phyloP scores from a whole-genome alignment of 1,140 invertebrate species.

The Leptinotarsa defecta region DNA sequence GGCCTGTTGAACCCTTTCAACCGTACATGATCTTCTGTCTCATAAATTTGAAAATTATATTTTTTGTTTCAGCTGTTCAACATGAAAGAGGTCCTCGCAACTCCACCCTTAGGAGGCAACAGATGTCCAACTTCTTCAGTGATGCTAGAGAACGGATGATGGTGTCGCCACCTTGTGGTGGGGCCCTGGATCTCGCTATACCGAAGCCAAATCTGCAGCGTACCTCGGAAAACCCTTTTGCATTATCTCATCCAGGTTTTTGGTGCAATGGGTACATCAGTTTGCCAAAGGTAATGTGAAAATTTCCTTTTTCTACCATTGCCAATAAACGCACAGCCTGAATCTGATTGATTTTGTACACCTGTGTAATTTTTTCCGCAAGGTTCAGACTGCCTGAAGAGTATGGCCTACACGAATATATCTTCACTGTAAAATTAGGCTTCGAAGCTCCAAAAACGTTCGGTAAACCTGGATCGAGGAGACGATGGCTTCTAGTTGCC shows the following conservation, averaged over 20 bases:
- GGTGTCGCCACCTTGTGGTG: slow-evolving; percentile 36
- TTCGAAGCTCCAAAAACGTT: too few relatives aligned
- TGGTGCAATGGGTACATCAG: slow-evolving; percentile 48
- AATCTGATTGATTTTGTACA: too few relatives aligned
- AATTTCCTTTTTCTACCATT: too few relatives aligned
- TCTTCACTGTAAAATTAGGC: too few relatives aligned
- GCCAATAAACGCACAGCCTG: too few relatives aligned
- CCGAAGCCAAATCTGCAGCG: slow-evolving; percentile 8
- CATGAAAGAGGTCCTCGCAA: slow-evolving; percentile 96
- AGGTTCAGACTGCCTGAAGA: too few relatives aligned
- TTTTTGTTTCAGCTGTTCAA: slow-evolving; percentile 80
- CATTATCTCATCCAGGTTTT: slow-evolving; percentile 43
- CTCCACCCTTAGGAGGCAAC: slow-evolving; percentile 84
- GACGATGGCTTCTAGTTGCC: too few relatives aligned
- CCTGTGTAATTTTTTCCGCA: too few relatives aligned
- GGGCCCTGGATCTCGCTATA: slow-evolving; percentile 29
- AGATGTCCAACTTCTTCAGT: slow-evolving; percentile 65
- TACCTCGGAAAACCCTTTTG: background rate
- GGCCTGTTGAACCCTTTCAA: too few relatives aligned
- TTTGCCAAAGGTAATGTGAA: slow-evolving; percentile 30
- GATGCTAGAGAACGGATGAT: slow-evolving; percentile 28
- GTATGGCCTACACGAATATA: too few relatives aligned
- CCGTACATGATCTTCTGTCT: too few relatives aligned
- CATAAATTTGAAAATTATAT: background rate
- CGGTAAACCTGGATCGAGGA: too few relatives aligned